Percentiles rank a stretch among this genome's conserved stretches.
Evolutionary conservation across 2,113 vertebrate species (phyloP).

Genomic region (Microcebus tavaratra): DNA sequence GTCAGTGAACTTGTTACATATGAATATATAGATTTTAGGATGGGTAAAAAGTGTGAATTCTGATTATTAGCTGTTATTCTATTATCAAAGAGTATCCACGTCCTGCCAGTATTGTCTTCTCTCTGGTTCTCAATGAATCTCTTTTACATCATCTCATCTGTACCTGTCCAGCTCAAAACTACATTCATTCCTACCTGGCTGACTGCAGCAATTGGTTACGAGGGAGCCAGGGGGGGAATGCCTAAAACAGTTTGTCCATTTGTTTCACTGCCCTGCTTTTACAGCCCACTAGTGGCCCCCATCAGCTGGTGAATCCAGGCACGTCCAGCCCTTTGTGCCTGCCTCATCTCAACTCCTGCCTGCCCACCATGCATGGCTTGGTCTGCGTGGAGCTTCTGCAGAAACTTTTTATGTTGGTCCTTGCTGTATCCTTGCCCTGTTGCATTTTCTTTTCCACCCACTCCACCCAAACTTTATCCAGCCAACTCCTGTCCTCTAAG

Average conservation of each 20-base stretch:
- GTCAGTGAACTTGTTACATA: conserved; percentile 6
- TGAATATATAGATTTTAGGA: neutral
- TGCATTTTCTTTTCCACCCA: neutral
- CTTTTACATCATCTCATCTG: neutral
- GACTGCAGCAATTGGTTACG: neutral
- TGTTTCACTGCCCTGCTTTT: neutral
- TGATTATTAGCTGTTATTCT: neutral
- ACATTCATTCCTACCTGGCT: neutral
- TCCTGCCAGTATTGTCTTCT: neutral
- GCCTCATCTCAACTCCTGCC: too few relatives aligned
- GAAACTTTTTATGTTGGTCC: neutral
- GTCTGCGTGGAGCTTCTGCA: neutral
- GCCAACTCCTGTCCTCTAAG: neutral
- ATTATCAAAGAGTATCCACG: neutral
- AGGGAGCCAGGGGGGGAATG: neutral
- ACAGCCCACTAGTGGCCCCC: neutral
- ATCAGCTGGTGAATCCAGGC: neutral
- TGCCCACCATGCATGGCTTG: neutral
- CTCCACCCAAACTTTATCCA: neutral
- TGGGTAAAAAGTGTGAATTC: neutral
- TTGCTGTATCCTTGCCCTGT: neutral
- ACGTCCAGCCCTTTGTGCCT: neutral
- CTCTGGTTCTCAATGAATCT: neutral
- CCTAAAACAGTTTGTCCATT: neutral
- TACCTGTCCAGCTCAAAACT: neutral